Percentiles rank a stretch among this genome's conserved stretches.
Evolutionary conservation across 1,140 invertebrate species (phyloP).

Genomic region (Ostrea edulis): DNA sequence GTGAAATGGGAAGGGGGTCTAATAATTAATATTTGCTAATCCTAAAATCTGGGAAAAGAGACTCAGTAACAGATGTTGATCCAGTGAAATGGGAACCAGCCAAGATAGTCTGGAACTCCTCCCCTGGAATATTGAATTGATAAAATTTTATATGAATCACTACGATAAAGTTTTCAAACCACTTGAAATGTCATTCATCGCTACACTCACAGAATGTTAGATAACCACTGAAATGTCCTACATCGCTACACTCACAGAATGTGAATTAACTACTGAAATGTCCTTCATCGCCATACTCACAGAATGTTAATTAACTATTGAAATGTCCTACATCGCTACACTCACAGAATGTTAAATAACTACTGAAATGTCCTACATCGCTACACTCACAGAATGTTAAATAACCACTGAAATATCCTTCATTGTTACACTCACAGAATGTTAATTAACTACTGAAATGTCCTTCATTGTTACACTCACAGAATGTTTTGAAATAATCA

Average conservation of each 20-base stretch:
- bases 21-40: too few species aligned
- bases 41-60: too few species aligned
- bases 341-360: constrained; percentile 82
- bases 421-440: constrained; percentile 80
- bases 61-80: too few species aligned
- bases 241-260: constrained; percentile 80
- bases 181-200: constrained; percentile 46
- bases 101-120: too few species aligned
- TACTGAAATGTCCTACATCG: constrained; percentile 76
- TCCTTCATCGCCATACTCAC: constrained; percentile 58
- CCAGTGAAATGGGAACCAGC: too few species aligned
- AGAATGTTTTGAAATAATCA: too few species aligned
- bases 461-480: constrained; percentile 58
- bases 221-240: constrained; percentile 80
- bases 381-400: constrained; percentile 81
- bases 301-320: constrained; percentile 84
- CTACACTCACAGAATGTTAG: constrained; percentile 81
- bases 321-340: constrained; percentile 44
- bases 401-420: constrained; percentile 80
- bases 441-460: constrained; percentile 82
- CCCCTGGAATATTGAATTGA: too few species aligned
- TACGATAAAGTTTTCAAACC: too few species aligned
- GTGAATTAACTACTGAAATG: constrained; percentile 82
- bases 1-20: too few species aligned
- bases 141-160: too few species aligned